phyloP scores from a whole-genome alignment of 2,113 vertebrate genomes.

The Electrona antarctica region DNA sequence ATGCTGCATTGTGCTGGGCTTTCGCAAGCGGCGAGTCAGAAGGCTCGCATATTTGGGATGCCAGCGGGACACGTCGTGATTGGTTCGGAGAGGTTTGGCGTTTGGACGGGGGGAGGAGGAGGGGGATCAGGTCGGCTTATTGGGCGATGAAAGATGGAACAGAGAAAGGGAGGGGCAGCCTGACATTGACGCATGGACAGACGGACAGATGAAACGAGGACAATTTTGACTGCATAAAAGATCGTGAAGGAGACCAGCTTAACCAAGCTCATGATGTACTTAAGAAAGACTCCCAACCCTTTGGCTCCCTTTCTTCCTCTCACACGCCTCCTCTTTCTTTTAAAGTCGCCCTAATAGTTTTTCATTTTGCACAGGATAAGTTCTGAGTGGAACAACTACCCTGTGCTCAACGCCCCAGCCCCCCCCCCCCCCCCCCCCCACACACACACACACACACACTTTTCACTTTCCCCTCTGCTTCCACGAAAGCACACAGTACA shows the following conservation, averaged over 20 bases:
- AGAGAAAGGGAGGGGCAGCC: conserved; percentile 60
- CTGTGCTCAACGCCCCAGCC: conserved; percentile 17
- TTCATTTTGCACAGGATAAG: conserved; percentile 22
- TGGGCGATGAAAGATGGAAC: conserved; percentile 72
- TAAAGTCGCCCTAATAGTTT: conserved; percentile 1
- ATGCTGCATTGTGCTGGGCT: conserved; percentile 47
- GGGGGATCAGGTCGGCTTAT: conserved; percentile 75
- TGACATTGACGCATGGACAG: conserved; percentile 66
- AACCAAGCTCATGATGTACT: conserved; percentile 10
- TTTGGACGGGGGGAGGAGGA: conserved; percentile 22
- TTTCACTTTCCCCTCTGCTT: no score
- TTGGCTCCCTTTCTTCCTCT: neutral
- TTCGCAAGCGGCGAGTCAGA: conserved; percentile 54
- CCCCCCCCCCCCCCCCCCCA: conserved; percentile 7
- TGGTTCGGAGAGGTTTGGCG: conserved; percentile 50
- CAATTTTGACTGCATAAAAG: conserved; percentile 5
- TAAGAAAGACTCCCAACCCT: neutral
- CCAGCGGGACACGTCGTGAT: conserved; percentile 63
- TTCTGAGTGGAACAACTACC: conserved; percentile 26
- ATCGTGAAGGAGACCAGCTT: conserved; percentile 35
- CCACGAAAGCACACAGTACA: neutral
- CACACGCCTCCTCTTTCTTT: conserved; percentile 16
- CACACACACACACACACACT: conserved; percentile 6
- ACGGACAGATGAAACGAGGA: conserved; percentile 48
- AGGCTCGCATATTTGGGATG: conserved; percentile 74